A percentile compares a stretch with the other conserved stretches of the same genome.
phyloP scores from a whole-genome alignment of 2,888 invertebrate species.

The Podotricha telesiphe region DNA sequence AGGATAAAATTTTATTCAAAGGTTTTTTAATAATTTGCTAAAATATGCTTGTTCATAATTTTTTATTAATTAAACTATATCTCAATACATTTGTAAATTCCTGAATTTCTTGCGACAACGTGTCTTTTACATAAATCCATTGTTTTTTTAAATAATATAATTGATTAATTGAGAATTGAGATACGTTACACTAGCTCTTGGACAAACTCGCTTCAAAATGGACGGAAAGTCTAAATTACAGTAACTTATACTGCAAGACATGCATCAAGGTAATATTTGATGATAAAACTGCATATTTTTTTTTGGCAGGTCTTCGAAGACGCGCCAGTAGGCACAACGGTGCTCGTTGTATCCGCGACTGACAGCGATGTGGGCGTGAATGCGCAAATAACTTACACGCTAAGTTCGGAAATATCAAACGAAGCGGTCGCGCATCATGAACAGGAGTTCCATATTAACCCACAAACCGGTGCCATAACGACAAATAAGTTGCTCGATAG shows the following conservation, averaged over 20 bases:
- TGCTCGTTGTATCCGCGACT: slow-evolving; percentile 94
- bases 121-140: too few relatives aligned
- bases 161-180: too few relatives aligned
- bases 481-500: slow-evolving; percentile 94
- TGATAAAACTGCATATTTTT: neutral
- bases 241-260: too few relatives aligned
- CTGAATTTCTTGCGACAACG: too few relatives aligned
- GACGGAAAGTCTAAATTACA: too few relatives aligned
- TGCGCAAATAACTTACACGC: slow-evolving; percentile 92
- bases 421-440: slow-evolving; percentile 86
- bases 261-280: neutral
- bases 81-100: neutral
- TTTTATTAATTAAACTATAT: neutral
- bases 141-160: too few relatives aligned
- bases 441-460: slow-evolving; percentile 93
- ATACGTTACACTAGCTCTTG: too few relatives aligned
- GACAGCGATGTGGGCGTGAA: slow-evolving; percentile 98
- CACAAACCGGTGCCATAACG: slow-evolving; percentile 96
- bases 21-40: too few relatives aligned
- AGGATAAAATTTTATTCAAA: too few relatives aligned
- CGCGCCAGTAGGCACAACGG: slow-evolving; percentile 94
- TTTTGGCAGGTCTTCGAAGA: slow-evolving; percentile 91
- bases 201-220: too few relatives aligned
- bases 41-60: neutral
- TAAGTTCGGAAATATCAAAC: slow-evolving; percentile 84